These are phyloP conservation scores for Larimichthys crocea DNA, from an alignment of 2,113 vertebrate species.

Conservation along the genomic window DNA sequence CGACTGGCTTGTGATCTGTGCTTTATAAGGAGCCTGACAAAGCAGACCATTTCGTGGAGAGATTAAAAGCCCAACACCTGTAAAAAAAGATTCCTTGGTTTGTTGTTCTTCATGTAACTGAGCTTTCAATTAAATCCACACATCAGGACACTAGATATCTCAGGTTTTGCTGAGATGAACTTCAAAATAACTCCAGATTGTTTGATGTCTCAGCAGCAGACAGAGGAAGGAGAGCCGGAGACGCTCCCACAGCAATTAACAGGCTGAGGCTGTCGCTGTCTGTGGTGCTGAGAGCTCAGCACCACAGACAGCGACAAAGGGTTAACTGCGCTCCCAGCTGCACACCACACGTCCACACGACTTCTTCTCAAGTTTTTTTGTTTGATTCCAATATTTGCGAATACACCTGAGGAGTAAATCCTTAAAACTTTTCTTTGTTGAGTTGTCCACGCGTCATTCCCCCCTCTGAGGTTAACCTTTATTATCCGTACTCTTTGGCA, in stretches of 20 bases:
- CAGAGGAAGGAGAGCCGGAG: not conserved
- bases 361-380: constrained; percentile 30
- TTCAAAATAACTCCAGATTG: not conserved
- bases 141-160: not conserved
- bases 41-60: not conserved
- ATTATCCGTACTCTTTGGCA: constrained; percentile 33
- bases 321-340: constrained; percentile 1
- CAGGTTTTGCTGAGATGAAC: not conserved
- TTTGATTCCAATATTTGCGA: not conserved
- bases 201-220: not conserved
- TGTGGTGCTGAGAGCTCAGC: constrained; percentile 61
- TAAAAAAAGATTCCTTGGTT: not conserved
- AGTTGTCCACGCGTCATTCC: constrained; percentile 1
- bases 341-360: constrained; percentile 13
- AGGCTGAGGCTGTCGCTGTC: constrained; percentile 46
- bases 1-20: not conserved
- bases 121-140: not conserved
- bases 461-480: constrained; percentile 25
- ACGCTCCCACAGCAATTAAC: constrained; percentile 4
- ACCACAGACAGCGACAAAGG: constrained; percentile 70
- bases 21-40: not conserved
- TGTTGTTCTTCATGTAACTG: not conserved
- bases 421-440: not conserved
- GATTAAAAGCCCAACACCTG: constrained; percentile 6
- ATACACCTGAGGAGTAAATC: not conserved